Evolutionary conservation across 2,797 vertebrate genomes (phyloP), one percentile per base, ranked within the genome.

Genomic region (Hylomyscus alleni): DNA sequence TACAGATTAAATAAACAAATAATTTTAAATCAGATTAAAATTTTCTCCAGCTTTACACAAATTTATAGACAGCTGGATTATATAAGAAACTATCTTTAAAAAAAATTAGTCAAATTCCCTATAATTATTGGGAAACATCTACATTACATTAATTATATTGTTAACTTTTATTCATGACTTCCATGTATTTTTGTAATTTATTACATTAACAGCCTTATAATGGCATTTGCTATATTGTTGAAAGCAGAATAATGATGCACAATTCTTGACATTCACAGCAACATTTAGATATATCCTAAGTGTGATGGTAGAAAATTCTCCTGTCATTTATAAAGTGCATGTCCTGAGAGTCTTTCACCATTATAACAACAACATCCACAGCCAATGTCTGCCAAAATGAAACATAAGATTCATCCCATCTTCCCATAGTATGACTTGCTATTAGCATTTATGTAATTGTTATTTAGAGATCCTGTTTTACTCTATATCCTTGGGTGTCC

Each of bases 201-300:
- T 56, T 85, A 0, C 22, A 60, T 69, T 91, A 81, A 3, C 69
- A 52, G 22, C 50, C 62, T 62, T 69, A 44, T 47, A 67, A 84
- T 82, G 14, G 0, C n/a, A 77, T 94, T 94, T 91, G 52, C 72
- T 89, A 7, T 80, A 37, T 34, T 40, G 37, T 67, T 81, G n/a
- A 93, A 92, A 65, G 65, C 14, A 58, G 78, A 93, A 83, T 76
- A 80, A 26, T 54, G 24, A 90, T 37, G 9, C 17, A 20, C 89
- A 60, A 67, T 37, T 95, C 60, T 90, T 92, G 52, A 62, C 26
- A 83, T 93, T 62, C 58, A 69, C 20, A 3, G 72, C 67, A 73
- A 34, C 26, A 40, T 93, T 95, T 94, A 72, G 89, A 82, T 58
- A 60, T 77, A 77, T 37, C 31, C 20, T 72, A 62, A 47, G 24